These are phyloP conservation scores for Tyto alba DNA, from an alignment of 2,113 vertebrate species.

Conservation along the genomic window DNA sequence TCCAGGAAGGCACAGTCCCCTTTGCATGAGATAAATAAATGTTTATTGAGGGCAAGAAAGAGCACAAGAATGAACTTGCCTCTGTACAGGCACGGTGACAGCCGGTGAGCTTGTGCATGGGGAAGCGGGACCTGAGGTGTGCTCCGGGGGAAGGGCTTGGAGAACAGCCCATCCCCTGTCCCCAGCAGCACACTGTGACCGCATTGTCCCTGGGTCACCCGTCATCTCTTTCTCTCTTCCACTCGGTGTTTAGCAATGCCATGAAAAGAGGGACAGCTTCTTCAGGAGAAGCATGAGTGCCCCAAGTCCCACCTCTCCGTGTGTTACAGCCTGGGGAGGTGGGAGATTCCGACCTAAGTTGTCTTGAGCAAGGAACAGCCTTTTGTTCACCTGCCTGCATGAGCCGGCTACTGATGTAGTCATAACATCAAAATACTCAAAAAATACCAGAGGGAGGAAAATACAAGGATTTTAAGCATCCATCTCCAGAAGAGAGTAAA, in stretches of 20 bases:
- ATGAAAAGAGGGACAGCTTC: neutral
- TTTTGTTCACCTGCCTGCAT: neutral
- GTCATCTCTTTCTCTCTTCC: neutral
- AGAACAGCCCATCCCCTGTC: neutral
- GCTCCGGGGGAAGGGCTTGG: neutral
- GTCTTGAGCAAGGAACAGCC: neutral
- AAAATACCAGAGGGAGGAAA: neutral
- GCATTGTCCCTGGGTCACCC: neutral
- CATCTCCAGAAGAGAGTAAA: neutral
- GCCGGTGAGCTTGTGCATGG: fast-evolving
- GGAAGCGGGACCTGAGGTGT: fast-evolving
- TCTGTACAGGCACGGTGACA: fast-evolving
- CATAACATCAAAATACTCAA: neutral
- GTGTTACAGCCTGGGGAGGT: neutral
- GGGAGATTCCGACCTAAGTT: neutral
- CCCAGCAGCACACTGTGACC: neutral
- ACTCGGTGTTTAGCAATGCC: neutral
- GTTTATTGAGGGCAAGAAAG: neutral
- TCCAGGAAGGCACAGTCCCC: neutral
- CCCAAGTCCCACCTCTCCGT: fast-evolving
- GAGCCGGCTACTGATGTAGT: neutral
- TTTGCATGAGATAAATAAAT: neutral
- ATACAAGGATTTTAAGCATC: neutral
- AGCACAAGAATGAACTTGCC: neutral
- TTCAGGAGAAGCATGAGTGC: neutral